These are phyloP conservation scores for Clanis bilineata DNA, from an alignment of 2,888 invertebrate species.

Conservation along the genomic window DNA sequence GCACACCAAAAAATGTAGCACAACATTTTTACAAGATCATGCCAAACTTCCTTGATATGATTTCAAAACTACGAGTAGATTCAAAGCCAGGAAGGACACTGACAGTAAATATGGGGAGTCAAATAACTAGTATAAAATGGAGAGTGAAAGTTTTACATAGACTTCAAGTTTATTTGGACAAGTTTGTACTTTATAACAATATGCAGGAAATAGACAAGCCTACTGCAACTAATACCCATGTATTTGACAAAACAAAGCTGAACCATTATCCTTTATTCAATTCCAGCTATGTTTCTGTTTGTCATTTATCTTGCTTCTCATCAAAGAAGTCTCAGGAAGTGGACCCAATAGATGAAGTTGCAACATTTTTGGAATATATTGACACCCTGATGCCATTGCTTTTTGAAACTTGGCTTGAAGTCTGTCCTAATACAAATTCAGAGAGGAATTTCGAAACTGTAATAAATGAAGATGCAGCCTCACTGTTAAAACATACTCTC, in stretches of 20 bases:
- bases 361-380: slow-evolving; percentile 83
- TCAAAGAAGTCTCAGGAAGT: slow-evolving; percentile 59
- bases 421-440: slow-evolving; percentile 77
- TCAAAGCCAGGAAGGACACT: slow-evolving; percentile 86
- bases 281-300: slow-evolving; percentile 55
- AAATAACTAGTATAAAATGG: slow-evolving; percentile 90
- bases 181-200: slow-evolving; percentile 57
- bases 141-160: slow-evolving; percentile 88
- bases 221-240: slow-evolving; percentile 29
- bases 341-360: slow-evolving; percentile 62
- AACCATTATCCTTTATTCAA: slow-evolving; percentile 61
- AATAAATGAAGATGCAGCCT: slow-evolving; percentile 84
- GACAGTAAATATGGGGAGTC: slow-evolving; percentile 86
- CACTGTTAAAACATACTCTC: slow-evolving; percentile 84
- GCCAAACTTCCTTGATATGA: slow-evolving; percentile 91
- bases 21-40: slow-evolving; percentile 87
- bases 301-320: slow-evolving; percentile 66
- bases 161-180: slow-evolving; percentile 79
- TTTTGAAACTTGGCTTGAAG: slow-evolving; percentile 93
- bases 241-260: slow-evolving; percentile 48
- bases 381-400: slow-evolving; percentile 88
- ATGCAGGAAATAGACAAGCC: slow-evolving; percentile 34
- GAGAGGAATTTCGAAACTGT: slow-evolving; percentile 70
- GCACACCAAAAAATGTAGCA: slow-evolving; percentile 85
- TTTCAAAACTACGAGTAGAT: slow-evolving; percentile 87